Percentiles rank a stretch among this genome's conserved stretches.
phyloP scores from a whole-genome alignment of 1,140 invertebrate genomes.

The Streblospio benedicti region DNA sequence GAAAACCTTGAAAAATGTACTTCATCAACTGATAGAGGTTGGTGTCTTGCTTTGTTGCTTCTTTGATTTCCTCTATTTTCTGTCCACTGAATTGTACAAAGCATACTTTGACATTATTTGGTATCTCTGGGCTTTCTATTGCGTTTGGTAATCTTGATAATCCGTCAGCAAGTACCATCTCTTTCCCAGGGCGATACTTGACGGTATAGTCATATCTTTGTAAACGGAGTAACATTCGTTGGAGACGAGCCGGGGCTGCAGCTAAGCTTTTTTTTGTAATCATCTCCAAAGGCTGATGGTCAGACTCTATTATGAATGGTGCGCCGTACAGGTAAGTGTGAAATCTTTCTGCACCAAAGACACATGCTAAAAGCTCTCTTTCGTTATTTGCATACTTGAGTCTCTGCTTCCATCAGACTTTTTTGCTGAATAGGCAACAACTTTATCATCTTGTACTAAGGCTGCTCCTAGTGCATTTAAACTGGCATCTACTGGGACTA shows the following conservation, averaged over 20 bases:
- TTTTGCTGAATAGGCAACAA: slow-evolving; percentile 14
- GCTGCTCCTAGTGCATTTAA: slow-evolving; percentile 41
- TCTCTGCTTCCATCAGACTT: slow-evolving; percentile 1
- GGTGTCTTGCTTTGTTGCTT: no score
- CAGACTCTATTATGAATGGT: slow-evolving; percentile 10
- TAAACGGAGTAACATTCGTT: slow-evolving; percentile 46
- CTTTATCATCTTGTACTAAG: slow-evolving; percentile 43
- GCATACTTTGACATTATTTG: not conserved
- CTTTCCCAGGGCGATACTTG: slow-evolving; percentile 36
- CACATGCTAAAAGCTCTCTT: slow-evolving; percentile 9
- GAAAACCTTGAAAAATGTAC: no score
- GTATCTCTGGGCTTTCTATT: not conserved
- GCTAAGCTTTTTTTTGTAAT: slow-evolving; percentile 45
- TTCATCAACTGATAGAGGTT: no score
- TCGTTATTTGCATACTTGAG: slow-evolving; percentile 12
- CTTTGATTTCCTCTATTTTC: no score
- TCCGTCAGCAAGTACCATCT: slow-evolving; percentile 42
- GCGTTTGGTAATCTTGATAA: slow-evolving; percentile 15
- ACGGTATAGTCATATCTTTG: slow-evolving; percentile 46
- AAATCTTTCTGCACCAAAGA: slow-evolving; percentile 4
- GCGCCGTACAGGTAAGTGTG: slow-evolving; percentile 9
- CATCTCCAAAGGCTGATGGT: slow-evolving; percentile 27
- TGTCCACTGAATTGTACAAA: not conserved
- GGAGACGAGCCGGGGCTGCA: slow-evolving; percentile 39
- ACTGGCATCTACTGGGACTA: slow-evolving; percentile 26